Evolutionary conservation across 1,140 invertebrate species (phyloP).

Genomic region (Drosophila burlai): DNA sequence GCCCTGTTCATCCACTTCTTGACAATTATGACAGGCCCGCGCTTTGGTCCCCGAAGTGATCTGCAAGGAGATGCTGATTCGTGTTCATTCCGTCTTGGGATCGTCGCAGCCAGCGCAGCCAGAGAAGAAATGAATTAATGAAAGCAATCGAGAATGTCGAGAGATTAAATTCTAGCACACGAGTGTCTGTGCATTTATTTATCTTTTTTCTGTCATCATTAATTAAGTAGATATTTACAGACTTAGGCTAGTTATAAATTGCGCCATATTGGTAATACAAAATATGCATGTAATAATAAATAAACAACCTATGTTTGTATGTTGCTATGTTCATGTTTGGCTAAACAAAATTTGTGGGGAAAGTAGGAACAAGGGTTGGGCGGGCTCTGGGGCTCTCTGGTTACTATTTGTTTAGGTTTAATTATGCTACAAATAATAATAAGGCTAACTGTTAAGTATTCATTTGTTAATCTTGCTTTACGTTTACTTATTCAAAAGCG

Average conservation of each 20-base stretch:
- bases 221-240: constrained; percentile 55
- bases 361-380: constrained; percentile 69
- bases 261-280: constrained; percentile 49
- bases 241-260: constrained; percentile 62
- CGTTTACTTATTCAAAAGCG: constrained; percentile 78
- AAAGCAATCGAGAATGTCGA: neutral
- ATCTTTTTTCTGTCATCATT: constrained; percentile 18
- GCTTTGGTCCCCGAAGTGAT: constrained; percentile 94
- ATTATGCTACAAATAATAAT: constrained; percentile 71
- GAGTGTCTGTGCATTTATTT: constrained; percentile 57
- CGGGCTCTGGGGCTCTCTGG: constrained; percentile 37
- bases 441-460: constrained; percentile 47
- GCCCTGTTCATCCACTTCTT: neutral
- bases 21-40: constrained; percentile 87
- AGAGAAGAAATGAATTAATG: constrained; percentile 9
- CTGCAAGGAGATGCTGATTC: constrained; percentile 93
- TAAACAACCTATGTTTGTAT: constrained; percentile 61
- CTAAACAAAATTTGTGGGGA: constrained; percentile 60
- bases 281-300: constrained; percentile 76
- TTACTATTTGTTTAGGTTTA: constrained; percentile 30
- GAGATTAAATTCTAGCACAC: constrained; percentile 50
- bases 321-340: constrained; percentile 61
- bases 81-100: constrained; percentile 48
- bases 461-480: constrained; percentile 29
- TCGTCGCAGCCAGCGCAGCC: neutral